Percentiles rank a stretch among this genome's conserved stretches.
Conservation (phyloP, 2,113 vertebrate species). For the Marcusenius ussheri region DNA sequence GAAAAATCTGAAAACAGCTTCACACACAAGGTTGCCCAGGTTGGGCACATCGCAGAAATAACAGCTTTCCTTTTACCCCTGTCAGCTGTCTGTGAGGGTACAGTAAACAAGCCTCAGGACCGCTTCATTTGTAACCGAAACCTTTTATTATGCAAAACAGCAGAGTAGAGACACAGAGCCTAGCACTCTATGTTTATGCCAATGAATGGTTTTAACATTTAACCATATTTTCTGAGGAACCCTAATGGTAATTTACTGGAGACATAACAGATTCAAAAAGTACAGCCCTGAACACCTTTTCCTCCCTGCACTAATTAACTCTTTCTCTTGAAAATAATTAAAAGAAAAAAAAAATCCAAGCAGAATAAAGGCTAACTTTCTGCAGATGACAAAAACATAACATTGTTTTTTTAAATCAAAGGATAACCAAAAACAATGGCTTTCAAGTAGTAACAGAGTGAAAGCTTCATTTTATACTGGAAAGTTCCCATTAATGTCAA, state of each 20-base stretch:
- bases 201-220: constrained; percentile 9
- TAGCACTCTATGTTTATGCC: constrained; percentile 14
- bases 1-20: background rate
- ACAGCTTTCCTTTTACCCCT: background rate
- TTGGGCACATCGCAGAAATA: constrained; percentile 6
- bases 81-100: background rate
- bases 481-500: background rate
- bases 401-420: constrained; percentile 15
- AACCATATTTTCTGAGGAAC: background rate
- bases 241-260: background rate
- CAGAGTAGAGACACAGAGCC: background rate
- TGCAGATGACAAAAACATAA: constrained; percentile 15
- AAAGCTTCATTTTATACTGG: background rate
- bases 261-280: background rate
- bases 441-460: background rate
- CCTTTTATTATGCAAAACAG: constrained; percentile 14
- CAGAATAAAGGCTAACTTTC: background rate
- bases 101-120: constrained; percentile 11
- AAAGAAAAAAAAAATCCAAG: background rate
- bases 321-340: background rate
- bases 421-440: constrained; percentile 20
- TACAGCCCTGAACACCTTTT: background rate
- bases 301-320: background rate
- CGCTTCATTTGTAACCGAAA: background rate
- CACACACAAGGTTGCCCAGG: background rate